phyloP scores from a whole-genome alignment of 2,797 vertebrate species.

The Bufotes viridis region DNA sequence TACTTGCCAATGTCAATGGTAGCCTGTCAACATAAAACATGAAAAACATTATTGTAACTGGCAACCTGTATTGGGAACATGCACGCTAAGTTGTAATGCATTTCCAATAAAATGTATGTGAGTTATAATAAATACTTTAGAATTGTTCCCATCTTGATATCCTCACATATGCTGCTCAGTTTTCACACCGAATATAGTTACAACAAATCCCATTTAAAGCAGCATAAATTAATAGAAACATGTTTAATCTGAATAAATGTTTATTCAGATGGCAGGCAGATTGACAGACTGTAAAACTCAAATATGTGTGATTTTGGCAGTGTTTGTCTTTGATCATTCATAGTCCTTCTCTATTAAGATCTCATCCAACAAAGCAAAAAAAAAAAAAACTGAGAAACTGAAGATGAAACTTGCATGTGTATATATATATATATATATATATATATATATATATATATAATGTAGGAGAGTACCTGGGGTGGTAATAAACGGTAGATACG shows the following conservation, averaged over 20 bases:
- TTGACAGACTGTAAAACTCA: slow-evolving; percentile 33
- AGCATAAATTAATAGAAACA: slow-evolving; percentile 32
- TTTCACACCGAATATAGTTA: background rate
- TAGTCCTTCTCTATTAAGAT: background rate
- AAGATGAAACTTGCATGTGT: slow-evolving; percentile 8
- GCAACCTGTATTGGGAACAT: background rate
- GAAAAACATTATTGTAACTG: background rate
- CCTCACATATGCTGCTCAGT: slow-evolving; percentile 11
- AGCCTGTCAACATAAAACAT: background rate
- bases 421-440: too few relatives aligned
- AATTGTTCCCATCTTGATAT: background rate
- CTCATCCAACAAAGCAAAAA: background rate
- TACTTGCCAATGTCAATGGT: background rate
- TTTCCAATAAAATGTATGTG: background rate
- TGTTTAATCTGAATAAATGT: slow-evolving; percentile 43
- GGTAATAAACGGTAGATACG: too few relatives aligned
- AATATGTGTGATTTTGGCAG: slow-evolving; percentile 25
- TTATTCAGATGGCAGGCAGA: slow-evolving; percentile 45
- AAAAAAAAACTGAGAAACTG: too few relatives aligned
- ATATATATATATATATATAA: too few relatives aligned
- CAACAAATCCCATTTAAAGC: slow-evolving; percentile 30
- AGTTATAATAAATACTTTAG: background rate
- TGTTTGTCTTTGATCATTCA: slow-evolving; percentile 16
- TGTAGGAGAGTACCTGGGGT: too few relatives aligned
- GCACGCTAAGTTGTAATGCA: background rate